Percentiles rank a stretch among this genome's conserved stretches.
Conservation (phyloP, 2,888 invertebrate genomes). For the Spodoptera exigua region DNA sequence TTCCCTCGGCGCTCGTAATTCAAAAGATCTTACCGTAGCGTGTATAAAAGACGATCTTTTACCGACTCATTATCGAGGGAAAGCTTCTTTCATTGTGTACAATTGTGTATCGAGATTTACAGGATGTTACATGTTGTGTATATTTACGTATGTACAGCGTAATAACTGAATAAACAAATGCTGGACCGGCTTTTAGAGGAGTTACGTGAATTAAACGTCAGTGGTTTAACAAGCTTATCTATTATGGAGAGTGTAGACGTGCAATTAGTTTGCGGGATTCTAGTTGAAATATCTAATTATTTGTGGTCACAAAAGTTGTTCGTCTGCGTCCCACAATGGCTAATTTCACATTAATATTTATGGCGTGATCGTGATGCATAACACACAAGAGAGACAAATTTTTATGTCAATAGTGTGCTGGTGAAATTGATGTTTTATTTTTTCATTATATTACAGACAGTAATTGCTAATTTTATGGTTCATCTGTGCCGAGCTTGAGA, state of each 20-base stretch:
- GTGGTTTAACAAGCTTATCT: conserved; percentile 40
- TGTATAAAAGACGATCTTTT: conserved; percentile 29
- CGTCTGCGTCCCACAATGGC: conserved; percentile 20
- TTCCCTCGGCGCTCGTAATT: conserved; percentile 39
- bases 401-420: conserved; percentile 49
- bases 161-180: neutral
- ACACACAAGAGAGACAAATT: conserved; percentile 37
- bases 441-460: conserved; percentile 26
- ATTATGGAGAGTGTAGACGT: conserved; percentile 31
- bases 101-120: conserved; percentile 31
- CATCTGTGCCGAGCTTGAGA: conserved; percentile 9
- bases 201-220: conserved; percentile 37
- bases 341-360: conserved; percentile 52
- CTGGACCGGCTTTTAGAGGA: conserved; percentile 9
- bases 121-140: conserved; percentile 20
- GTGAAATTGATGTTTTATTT: conserved; percentile 24
- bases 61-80: conserved; percentile 35
- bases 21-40: conserved; percentile 35
- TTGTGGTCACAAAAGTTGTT: conserved; percentile 30
- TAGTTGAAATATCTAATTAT: conserved; percentile 50
- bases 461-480: conserved; percentile 19
- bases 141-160: neutral
- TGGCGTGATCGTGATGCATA: conserved; percentile 32
- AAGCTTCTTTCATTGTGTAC: conserved; percentile 19
- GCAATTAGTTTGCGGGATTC: conserved; percentile 39